phyloP scores from a whole-genome alignment of 1,140 invertebrate genomes.

The Pseudomyrmex dendroicus region DNA sequence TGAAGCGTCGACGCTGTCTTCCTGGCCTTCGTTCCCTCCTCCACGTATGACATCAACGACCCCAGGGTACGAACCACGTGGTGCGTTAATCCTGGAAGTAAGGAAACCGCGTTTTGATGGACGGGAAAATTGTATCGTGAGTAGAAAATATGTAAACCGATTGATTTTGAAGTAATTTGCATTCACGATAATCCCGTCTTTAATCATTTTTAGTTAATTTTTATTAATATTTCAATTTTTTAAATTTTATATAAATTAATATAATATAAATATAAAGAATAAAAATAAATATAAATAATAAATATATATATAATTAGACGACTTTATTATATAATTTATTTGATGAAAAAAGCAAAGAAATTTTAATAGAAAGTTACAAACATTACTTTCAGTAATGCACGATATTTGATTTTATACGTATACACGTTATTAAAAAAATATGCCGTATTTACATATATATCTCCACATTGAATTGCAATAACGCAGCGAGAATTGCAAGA shows the following conservation, averaged over 20 bases:
- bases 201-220: too few species aligned
- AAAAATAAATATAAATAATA: not conserved
- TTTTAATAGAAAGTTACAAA: not conserved
- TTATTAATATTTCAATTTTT: too few species aligned
- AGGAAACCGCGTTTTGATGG: not conserved
- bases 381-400: not conserved
- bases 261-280: not conserved
- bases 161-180: too few species aligned
- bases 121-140: too few species aligned
- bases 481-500: not conserved
- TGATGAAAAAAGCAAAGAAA: not conserved
- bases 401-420: too few species aligned
- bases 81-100: conserved; percentile 74
- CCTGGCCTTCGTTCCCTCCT: conserved; percentile 78
- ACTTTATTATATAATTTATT: not conserved
- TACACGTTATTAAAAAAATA: not conserved
- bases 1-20: conserved; percentile 80
- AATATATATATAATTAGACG: not conserved
- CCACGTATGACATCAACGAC: conserved; percentile 80
- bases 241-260: too few species aligned
- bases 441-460: not conserved
- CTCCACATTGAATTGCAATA: conserved; percentile 17
- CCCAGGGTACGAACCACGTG: conserved; percentile 75
- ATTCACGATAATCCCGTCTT: too few species aligned
- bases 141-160: too few species aligned